These are phyloP conservation scores for Parthenolecanium corni DNA, from an alignment of 2,888 invertebrate species.

Conservation along the genomic window DNA sequence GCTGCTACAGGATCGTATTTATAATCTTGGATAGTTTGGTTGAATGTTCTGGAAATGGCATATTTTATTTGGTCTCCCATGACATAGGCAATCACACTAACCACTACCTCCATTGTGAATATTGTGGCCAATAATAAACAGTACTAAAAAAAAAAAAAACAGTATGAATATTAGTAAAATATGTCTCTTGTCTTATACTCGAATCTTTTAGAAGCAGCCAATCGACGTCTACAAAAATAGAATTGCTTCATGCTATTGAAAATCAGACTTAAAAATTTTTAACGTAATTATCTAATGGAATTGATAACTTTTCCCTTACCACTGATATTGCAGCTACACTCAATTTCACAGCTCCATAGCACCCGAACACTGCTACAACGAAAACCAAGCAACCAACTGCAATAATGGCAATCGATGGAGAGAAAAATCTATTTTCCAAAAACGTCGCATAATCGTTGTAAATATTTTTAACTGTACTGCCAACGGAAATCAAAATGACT, in stretches of 20 bases:
- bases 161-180: background rate
- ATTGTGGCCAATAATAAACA: constrained; percentile 62
- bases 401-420: constrained; percentile 53
- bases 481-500: constrained; percentile 31
- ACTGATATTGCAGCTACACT: constrained; percentile 33
- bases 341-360: constrained; percentile 41
- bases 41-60: constrained; percentile 28
- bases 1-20: constrained; percentile 31
- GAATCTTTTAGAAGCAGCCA: too few species aligned
- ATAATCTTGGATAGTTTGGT: constrained; percentile 29
- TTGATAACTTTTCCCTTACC: background rate
- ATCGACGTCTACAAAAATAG: too few species aligned
- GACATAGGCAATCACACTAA: constrained; percentile 55
- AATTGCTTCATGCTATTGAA: too few species aligned
- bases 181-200: too few species aligned
- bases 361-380: constrained; percentile 40
- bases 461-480: constrained; percentile 30
- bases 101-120: constrained; percentile 68
- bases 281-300: background rate
- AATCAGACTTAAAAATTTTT: background rate
- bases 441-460: constrained; percentile 31
- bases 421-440: constrained; percentile 31
- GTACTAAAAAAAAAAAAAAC: constrained; percentile 46
- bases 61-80: constrained; percentile 30
- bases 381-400: constrained; percentile 54